phyloP scores from a whole-genome alignment of 1,140 invertebrate genomes.

The Drosophila carrolli region DNA sequence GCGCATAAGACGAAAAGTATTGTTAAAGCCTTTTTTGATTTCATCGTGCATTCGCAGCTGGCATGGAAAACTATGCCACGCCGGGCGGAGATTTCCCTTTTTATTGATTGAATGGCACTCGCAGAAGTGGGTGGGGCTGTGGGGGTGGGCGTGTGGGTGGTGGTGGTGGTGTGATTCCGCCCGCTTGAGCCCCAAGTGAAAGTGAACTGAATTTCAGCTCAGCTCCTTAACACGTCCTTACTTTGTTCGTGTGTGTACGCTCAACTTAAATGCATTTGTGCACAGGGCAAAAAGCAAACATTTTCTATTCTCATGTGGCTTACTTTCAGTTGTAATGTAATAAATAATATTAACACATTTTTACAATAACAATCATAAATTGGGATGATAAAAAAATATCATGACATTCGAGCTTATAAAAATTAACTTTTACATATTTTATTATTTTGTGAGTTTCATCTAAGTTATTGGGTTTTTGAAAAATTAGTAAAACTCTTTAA shows the following conservation, averaged over 20 bases:
- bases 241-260: conserved; percentile 5
- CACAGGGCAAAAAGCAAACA: not conserved
- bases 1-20: conserved; percentile 70
- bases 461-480: too few species aligned
- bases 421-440: too few species aligned
- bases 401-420: too few species aligned
- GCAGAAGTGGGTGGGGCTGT: too few species aligned
- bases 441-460: too few species aligned
- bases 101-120: conserved; percentile 27
- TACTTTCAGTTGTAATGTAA: not conserved
- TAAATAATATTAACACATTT: not conserved
- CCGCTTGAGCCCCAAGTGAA: conserved; percentile 33
- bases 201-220: conserved; percentile 48
- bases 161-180: not conserved
- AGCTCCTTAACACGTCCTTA: conserved; percentile 43
- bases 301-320: not conserved
- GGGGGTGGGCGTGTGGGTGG: not conserved
- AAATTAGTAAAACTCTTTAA: too few species aligned
- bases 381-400: too few species aligned
- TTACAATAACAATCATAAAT: too few species aligned
- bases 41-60: conserved; percentile 36
- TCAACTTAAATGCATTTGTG: conserved; percentile 10
- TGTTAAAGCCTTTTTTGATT: conserved; percentile 66
- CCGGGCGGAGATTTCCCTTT: conserved; percentile 42
- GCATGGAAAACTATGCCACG: conserved; percentile 39